Base-by-base conservation (phyloP, 2,113 vertebrate species). In the Panurus biarmicus region DNA sequence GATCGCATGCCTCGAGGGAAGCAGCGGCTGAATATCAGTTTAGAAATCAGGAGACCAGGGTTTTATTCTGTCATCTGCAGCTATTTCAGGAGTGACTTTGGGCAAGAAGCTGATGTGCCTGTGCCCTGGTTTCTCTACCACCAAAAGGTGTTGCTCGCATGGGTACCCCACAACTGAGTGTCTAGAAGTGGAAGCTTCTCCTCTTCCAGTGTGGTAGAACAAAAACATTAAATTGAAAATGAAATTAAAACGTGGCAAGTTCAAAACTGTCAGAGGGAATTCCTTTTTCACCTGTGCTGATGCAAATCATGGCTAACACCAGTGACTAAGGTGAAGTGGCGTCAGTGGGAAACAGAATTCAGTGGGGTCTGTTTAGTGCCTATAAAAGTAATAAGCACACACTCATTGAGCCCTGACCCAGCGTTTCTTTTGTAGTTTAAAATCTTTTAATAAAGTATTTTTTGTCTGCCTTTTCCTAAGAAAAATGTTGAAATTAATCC, bases 291-390 rank as follows among this genome's bases (percentile, higher is more conserved):
- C 85, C 78, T 35, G 51, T 0, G 1, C 64, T 71, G 69, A 85
- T 94, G 94, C 90, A 94, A 95, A 94, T 92, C 75, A 67, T 24
- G 36, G 53, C 90, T 85, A 86, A 67, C 69, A 67, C 48, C 56
- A 19, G 56, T 94, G 87, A 94, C 87, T 96, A 93, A 86, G 85
- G 72, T 71, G 64, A 93, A 86, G 65, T 86, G 90, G 90, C 60
- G 57, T 93, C 95, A 91, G 91, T 96, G 91, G 87, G 75, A 94
- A 95, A 73, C 50, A 51, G 72, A 90, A 88, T 78, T 86, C 92
- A 90, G 23, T 22, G 45, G 92, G 90, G 58, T 95, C 85, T 17
- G 9, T 91, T 90, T 66, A 5, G 45, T 51, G 45, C 82, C 72
- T 21, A 0, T 86, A 1, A 15, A 72, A 82, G 42, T 94, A 93